Conservation (phyloP, 2,888 invertebrate species). For the Orthosia incerta region DNA sequence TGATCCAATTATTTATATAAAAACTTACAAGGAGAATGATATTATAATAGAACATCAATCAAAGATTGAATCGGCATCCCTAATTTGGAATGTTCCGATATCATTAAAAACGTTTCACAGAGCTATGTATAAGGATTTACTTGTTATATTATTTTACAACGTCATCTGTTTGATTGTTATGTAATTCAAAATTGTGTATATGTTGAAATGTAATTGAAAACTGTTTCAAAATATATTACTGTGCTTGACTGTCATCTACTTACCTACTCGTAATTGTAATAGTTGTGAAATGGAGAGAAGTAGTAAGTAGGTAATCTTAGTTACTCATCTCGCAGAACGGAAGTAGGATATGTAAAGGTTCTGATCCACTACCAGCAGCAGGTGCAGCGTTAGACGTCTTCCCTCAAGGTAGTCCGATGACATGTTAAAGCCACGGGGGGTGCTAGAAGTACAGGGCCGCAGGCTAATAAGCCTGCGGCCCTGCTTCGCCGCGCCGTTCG, state of each 20-base stretch:
- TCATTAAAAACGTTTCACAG: constrained; percentile 41
- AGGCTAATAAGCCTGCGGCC: no score
- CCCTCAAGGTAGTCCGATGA: no score
- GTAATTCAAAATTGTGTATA: not conserved
- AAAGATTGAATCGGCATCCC: constrained; percentile 69
- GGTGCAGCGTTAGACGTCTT: no score
- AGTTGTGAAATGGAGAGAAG: no score
- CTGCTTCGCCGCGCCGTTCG: no score
- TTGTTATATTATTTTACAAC: constrained; percentile 32
- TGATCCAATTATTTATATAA: constrained; percentile 76
- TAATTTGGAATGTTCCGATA: constrained; percentile 66
- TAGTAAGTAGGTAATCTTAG: no score
- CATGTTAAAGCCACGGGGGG: no score
- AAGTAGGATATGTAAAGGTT: no score
- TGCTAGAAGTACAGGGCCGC: no score
- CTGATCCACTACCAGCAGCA: no score
- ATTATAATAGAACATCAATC: constrained; percentile 74
- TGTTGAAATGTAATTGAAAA: not conserved
- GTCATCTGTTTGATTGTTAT: constrained; percentile 11
- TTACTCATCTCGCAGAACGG: no score
- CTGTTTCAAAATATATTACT: not conserved
- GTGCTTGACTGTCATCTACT: not conserved
- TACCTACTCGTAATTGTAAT: no score
- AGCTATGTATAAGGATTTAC: constrained; percentile 11
- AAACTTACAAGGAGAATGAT: constrained; percentile 68